Conservation (phyloP, 1,140 invertebrate genomes). For the Conus betulinus region DNA sequence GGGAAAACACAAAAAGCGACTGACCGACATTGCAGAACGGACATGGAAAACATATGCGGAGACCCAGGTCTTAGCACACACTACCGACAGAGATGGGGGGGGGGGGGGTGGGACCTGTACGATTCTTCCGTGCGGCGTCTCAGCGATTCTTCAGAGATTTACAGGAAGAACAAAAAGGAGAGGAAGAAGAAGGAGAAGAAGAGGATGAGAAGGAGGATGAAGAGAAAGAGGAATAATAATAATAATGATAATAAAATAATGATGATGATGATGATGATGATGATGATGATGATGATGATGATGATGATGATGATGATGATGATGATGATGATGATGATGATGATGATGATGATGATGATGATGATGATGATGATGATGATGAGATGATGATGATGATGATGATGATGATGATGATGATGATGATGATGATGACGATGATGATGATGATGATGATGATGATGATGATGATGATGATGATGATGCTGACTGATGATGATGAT, state of each 20-base stretch:
- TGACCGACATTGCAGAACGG: too few species aligned
- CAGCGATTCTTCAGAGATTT: neutral
- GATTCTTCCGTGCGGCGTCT: neutral
- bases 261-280: neutral
- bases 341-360: conserved; percentile 11
- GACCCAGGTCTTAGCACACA: too few species aligned
- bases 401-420: conserved; percentile 11
- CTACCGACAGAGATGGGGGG: neutral
- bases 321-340: conserved; percentile 11
- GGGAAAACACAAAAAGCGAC: too few species aligned
- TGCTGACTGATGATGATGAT: too few species aligned
- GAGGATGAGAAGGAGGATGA: too few species aligned
- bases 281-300: neutral
- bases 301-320: conserved; percentile 11
- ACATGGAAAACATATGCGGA: too few species aligned
- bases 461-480: neutral
- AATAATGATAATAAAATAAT: too few species aligned
- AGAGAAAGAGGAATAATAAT: too few species aligned
- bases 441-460: conserved; percentile 7
- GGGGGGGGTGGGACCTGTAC: neutral
- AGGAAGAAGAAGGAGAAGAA: too few species aligned
- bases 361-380: too few species aligned
- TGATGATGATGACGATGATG: conserved; percentile 12
- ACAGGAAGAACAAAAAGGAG: too few species aligned
- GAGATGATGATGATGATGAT: too few species aligned